Evolutionary conservation across 2,113 vertebrate genomes (phyloP).

Genomic region (Apodemus sylvaticus): DNA sequence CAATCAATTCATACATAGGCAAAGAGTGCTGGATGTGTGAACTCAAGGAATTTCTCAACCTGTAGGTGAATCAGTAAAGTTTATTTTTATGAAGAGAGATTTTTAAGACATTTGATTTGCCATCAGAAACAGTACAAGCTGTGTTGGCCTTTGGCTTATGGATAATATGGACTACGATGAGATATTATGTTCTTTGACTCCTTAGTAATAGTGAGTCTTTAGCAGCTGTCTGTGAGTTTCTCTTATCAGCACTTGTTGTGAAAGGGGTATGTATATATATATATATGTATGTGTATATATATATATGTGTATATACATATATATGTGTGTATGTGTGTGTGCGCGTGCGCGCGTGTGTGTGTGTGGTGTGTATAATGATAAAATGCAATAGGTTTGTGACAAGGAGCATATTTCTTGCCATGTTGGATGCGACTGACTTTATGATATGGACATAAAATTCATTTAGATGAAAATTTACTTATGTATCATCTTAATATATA

Average conservation of each 20-base stretch:
- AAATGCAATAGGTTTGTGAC: not conserved
- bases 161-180: not conserved
- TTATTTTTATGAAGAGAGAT: not conserved
- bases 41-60: not conserved
- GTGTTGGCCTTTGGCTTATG: not conserved
- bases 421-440: not conserved
- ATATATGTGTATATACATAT: too few species aligned
- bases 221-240: not conserved
- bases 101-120: constrained; percentile 38
- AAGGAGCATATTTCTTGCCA: not conserved
- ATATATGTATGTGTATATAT: too few species aligned
- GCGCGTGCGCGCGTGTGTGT: too few species aligned
- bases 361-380: not conserved
- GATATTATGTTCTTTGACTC: not conserved
- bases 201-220: not conserved
- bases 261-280: not conserved
- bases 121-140: not conserved
- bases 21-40: not conserved
- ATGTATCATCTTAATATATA: not conserved
- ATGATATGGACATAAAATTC: not conserved
- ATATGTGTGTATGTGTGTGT: not conserved
- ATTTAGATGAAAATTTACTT: not conserved
- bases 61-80: not conserved
- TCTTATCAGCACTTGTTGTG: not conserved
- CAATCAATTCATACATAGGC: not conserved